Evolutionary conservation across 2,113 vertebrate genomes (phyloP).

Genomic region (Numida meleagris): DNA sequence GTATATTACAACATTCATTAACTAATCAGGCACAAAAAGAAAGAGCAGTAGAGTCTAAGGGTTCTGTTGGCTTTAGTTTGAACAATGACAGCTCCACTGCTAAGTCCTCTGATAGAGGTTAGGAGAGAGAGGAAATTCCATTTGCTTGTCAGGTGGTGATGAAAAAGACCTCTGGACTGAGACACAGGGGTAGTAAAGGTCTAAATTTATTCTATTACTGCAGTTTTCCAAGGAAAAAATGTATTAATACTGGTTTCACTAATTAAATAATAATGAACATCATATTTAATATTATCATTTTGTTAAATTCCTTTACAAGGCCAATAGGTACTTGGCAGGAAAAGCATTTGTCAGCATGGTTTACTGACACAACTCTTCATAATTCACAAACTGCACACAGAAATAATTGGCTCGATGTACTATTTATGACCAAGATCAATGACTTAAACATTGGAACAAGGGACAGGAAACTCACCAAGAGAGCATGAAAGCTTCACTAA

Average conservation of each 20-base stretch:
- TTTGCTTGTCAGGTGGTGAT: not conserved
- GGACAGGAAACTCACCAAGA: not conserved
- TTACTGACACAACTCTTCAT: not conserved
- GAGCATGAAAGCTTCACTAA: not conserved
- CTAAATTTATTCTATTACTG: not conserved
- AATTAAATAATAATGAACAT: not conserved
- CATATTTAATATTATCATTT: not conserved
- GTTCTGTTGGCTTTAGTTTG: not conserved
- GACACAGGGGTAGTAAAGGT: not conserved
- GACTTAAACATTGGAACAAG: not conserved
- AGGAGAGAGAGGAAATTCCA: not conserved
- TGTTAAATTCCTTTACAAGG: not conserved
- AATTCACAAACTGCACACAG: not conserved
- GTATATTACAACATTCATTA: fast-evolving
- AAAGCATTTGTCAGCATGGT: not conserved
- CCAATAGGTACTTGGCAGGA: not conserved
- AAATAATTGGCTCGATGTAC: not conserved
- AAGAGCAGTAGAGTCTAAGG: not conserved
- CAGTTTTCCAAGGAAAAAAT: not conserved
- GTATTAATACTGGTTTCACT: not conserved
- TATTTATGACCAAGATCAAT: not conserved
- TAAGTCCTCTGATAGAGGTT: not conserved
- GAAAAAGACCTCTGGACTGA: not conserved
- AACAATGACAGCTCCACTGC: not conserved
- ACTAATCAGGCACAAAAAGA: not conserved